These are phyloP conservation scores for Melanotaenia trifasciata DNA, from an alignment of 2,797 vertebrate species.

Conservation along the genomic window DNA sequence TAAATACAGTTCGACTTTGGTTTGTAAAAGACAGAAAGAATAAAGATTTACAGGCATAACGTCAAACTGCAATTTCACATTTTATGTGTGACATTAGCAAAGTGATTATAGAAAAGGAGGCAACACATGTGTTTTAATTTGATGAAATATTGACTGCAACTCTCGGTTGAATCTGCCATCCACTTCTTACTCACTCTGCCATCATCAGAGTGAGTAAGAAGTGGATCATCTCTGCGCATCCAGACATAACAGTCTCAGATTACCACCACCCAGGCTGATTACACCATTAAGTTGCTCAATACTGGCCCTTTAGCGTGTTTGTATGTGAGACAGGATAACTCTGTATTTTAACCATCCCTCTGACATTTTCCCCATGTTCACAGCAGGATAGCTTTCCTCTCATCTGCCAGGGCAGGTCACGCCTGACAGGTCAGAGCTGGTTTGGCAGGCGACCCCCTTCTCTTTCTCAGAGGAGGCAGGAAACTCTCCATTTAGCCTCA, in stretches of 20 bases:
- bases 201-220: background rate
- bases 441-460: slow-evolving; percentile 25
- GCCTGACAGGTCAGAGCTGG: slow-evolving; percentile 35
- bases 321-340: slow-evolving; percentile 13
- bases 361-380: slow-evolving; percentile 7
- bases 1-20: too few species aligned
- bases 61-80: background rate
- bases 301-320: slow-evolving; percentile 23
- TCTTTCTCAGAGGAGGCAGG: slow-evolving; percentile 18
- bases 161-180: background rate
- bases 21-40: too few species aligned
- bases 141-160: background rate
- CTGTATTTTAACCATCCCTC: slow-evolving; percentile 13
- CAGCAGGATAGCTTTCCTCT: slow-evolving; percentile 16
- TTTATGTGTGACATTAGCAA: background rate
- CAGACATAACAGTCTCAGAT: slow-evolving; percentile 21
- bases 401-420: background rate
- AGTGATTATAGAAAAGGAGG: background rate
- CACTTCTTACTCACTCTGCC: too few species aligned
- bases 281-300: slow-evolving; percentile 27
- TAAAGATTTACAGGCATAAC: background rate
- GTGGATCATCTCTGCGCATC: background rate
- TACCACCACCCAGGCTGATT: slow-evolving; percentile 11
- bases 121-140: background rate
- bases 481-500: slow-evolving; percentile 40